phyloP scores from a whole-genome alignment of 2,113 vertebrate species.

The Austrofundulus limnaeus region DNA sequence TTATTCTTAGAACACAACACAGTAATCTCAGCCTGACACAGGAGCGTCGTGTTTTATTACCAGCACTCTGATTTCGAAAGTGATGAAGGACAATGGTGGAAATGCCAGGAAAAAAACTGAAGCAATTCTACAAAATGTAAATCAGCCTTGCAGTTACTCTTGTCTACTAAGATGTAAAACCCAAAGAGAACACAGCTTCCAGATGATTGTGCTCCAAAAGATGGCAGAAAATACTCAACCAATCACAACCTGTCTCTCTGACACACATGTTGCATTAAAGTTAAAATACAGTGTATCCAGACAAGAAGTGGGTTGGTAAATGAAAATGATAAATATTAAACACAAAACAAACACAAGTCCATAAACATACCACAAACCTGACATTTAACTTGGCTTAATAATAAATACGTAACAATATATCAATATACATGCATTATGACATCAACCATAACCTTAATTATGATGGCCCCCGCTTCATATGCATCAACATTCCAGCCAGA shows the following conservation, averaged over 20 bases:
- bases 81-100: neutral
- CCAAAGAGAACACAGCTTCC: neutral
- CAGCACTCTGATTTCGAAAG: neutral
- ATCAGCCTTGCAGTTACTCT: neutral
- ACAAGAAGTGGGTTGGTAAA: no score
- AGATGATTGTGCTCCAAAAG: neutral
- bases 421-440: neutral
- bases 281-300: no score
- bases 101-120: neutral
- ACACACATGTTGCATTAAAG: no score
- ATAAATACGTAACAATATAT: neutral
- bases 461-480: no score
- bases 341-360: neutral
- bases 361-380: no score
- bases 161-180: neutral
- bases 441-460: no score
- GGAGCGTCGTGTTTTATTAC: neutral
- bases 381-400: neutral
- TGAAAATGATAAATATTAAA: neutral
- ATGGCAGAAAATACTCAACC: neutral
- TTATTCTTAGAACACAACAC: neutral
- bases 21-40: neutral
- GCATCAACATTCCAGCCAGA: no score
- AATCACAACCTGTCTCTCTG: no score
- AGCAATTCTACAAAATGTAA: slow-evolving; percentile 6